A percentile compares a stretch with the other conserved stretches of the same genome.
These are phyloP conservation scores for Serripes groenlandicus DNA, from an alignment of 2,888 invertebrate genomes.

Conservation along the genomic window DNA sequence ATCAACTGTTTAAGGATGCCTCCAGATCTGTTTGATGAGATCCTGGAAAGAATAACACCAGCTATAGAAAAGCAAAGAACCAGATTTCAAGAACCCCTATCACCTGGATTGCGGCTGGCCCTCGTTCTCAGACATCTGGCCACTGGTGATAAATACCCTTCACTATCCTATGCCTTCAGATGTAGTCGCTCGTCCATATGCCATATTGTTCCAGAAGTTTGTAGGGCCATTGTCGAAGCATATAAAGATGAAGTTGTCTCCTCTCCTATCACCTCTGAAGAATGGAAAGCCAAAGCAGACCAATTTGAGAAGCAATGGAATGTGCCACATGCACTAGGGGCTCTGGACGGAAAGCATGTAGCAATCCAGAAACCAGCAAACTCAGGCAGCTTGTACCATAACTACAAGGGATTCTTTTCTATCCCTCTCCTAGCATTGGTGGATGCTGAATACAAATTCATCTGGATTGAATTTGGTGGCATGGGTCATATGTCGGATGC, in stretches of 20 bases:
- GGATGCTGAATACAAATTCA: constrained; percentile 29
- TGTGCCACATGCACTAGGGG: background rate
- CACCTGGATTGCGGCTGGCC: constrained; percentile 55
- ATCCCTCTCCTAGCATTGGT: constrained; percentile 32
- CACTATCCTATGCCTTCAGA: constrained; percentile 60
- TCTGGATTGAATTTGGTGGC: constrained; percentile 38
- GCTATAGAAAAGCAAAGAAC: constrained; percentile 38
- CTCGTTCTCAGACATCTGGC: constrained; percentile 59
- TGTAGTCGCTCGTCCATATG: constrained; percentile 39
- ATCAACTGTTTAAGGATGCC: background rate
- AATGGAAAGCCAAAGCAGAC: background rate
- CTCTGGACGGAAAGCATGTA: constrained; percentile 3
- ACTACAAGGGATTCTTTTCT: constrained; percentile 27
- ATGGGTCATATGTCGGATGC: constrained; percentile 51
- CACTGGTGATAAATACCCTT: constrained; percentile 53
- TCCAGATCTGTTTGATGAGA: constrained; percentile 28
- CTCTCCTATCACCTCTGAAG: constrained; percentile 10
- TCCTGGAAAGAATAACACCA: constrained; percentile 46
- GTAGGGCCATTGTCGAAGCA: constrained; percentile 56
- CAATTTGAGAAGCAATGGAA: background rate
- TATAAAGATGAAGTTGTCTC: constrained; percentile 58
- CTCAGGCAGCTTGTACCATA: background rate
- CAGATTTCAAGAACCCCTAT: constrained; percentile 38
- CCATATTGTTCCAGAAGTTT: constrained; percentile 53
- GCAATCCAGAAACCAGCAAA: constrained; percentile 11